A percentile compares a stretch with the other conserved stretches of the same genome.
Conservation (phyloP, 1,140 invertebrate genomes). For the Aphelenchoides fujianensis region DNA sequence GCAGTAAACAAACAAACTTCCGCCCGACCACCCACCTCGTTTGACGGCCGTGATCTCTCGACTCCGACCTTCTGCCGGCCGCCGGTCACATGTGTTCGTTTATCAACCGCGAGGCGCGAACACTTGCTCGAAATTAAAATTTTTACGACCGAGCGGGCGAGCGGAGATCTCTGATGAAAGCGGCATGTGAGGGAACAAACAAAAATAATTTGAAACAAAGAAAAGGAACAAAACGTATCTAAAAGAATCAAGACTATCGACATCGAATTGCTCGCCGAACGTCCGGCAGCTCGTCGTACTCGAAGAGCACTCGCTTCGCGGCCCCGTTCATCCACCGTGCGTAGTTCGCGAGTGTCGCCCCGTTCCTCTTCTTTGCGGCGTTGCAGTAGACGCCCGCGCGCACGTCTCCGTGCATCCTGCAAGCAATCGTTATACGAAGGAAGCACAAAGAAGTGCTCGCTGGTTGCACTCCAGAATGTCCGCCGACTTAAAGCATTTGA, state of each 20-base stretch:
- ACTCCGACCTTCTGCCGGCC: too few relatives aligned
- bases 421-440: neutral
- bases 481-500: neutral
- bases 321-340: neutral
- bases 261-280: neutral
- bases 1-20: neutral
- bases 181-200: too few relatives aligned
- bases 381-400: neutral
- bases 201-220: too few relatives aligned
- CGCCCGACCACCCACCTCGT: neutral
- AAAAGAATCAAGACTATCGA: neutral
- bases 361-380: neutral
- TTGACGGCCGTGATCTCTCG: too few relatives aligned
- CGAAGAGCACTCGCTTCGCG: neutral
- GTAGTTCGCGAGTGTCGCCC: neutral
- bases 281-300: conserved; percentile 8
- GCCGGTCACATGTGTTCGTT: too few relatives aligned
- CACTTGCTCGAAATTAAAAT: too few relatives aligned
- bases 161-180: too few relatives aligned
- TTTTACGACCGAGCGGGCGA: too few relatives aligned
- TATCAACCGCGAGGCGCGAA: too few relatives aligned
- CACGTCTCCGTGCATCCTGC: neutral
- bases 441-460: too few relatives aligned
- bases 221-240: too few relatives aligned
- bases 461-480: neutral